Base-by-base conservation (phyloP, 2,888 invertebrate species). In the Trachelus tabidus region DNA sequence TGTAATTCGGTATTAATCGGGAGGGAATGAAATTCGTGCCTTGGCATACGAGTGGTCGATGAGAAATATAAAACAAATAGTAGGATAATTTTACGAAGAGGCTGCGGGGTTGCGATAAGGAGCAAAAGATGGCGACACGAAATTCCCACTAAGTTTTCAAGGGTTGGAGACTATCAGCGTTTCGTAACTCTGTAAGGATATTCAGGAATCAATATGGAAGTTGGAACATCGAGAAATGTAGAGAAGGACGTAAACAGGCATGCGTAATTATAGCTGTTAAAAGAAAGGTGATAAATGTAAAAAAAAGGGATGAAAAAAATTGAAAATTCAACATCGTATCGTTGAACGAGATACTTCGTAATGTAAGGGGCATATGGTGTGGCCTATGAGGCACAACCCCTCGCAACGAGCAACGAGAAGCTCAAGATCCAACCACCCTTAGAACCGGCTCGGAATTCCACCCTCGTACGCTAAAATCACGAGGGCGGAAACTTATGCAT, bases 361-460 rank as follows among this genome's bases (percentile, higher is more conserved):
- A 87, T 83, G 85, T 82, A 79, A 82, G 79, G 80, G 82, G 83
- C 88, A 88, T 87, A 86, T 86, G 88, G 87, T 78, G 84, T 80
- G 80, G 83, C 85, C 77, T 73, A 74, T 69, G 73, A 68, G 75
- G 74, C 73, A 76, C 76, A 71, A 76, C 77, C 75, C 79, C 77
- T 75, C 77, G 74, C 76, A 56, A 56, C 23, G 15, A 56, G 56
- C 23, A 40, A 40, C 40, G 23, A 23, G 40, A 23, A 56, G 9
- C 56, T 56, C 56, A 23, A 56, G 56, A 56, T 2, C 23, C 9
- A 56, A 79, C 80, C 78, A 81, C 77, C 77, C 75, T 76, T 71
- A 75, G 79, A 68, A 56, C 77, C 79, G 76, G 80, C 82, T 85
- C 80, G 79, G 80, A 81, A 85, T 83, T 84, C 85, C 73, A 34